phyloP scores from a whole-genome alignment of 2,113 vertebrate genomes.

The Euleptes europaea region DNA sequence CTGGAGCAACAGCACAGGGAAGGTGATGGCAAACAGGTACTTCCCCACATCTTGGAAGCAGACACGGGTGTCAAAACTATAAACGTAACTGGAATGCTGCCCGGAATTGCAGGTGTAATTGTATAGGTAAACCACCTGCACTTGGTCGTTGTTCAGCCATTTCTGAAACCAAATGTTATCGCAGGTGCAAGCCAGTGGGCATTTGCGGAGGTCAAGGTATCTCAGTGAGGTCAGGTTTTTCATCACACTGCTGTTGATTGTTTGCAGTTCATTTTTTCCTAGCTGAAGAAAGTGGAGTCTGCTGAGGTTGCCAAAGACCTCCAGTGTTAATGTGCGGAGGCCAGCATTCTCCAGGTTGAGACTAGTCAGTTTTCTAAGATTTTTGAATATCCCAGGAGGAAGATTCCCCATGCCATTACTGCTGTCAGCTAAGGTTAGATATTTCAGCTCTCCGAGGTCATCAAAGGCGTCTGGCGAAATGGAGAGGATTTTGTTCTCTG shows the following conservation, averaged over 20 bases:
- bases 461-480: constrained; percentile 75
- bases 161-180: constrained; percentile 64
- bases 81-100: constrained; percentile 35
- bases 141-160: constrained; percentile 39
- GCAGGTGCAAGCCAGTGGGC: constrained; percentile 81
- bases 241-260: constrained; percentile 64
- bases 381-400: constrained; percentile 81
- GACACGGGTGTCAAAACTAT: constrained; percentile 77
- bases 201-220: constrained; percentile 82
- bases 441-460: constrained; percentile 73
- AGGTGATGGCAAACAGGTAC: constrained; percentile 75
- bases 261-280: constrained; percentile 79
- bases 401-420: constrained; percentile 70
- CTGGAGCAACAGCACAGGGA: constrained; percentile 66
- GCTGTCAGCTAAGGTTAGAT: constrained; percentile 74
- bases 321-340: constrained; percentile 73
- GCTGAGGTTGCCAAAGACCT: constrained; percentile 84
- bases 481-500: constrained; percentile 72
- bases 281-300: constrained; percentile 66
- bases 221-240: constrained; percentile 69
- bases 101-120: constrained; percentile 64
- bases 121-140: constrained; percentile 81
- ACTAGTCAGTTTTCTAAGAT: constrained; percentile 70
- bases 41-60: constrained; percentile 78
- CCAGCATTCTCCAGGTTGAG: constrained; percentile 78